Base-by-base conservation (phyloP, 1,140 invertebrate species). In the Cydia fagiglandana region DNA sequence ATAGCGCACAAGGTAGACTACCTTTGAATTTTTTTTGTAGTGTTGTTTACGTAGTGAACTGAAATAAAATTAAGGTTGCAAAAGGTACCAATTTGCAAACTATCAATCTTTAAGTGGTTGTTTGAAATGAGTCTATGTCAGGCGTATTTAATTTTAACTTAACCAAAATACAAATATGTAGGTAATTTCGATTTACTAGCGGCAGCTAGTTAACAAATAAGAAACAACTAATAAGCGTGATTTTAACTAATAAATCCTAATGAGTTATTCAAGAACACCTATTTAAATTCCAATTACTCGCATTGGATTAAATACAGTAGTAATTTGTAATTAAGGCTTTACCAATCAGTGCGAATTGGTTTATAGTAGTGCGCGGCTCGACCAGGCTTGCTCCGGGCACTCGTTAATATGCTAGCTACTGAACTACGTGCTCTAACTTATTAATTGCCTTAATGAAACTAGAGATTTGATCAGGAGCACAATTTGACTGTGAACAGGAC, bases 241-340 rank as follows among this genome's bases (percentile, higher is more conserved):
- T 10, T 41, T 70, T 17, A 70, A 17, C 38, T 70, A 70, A 24
- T 70, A 70, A 70, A 70, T 70, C 66, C 34, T 10, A 38, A 70
- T 70, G 38, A 70, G 34, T 34, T 70, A 70, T 41, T 70, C 34
- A 38, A 70, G 34, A 70, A 38, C 4, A 70, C 9, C 66, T 70
- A 41, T 70, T 70, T 70, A 70, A 70, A 70, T 70, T 70, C 66
- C 66, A 70, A 70, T 70, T 70, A 45, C 66, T 70, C 66, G 30
- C 0, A 38, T 70, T 70, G 66, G 34, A 70, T 70, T 70, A 70
- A 70, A 45, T 70, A 70, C 66, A 70, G 66, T 70, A 70, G 66
- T 70, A 70, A 70, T 70, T 70, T 41, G 66, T 70, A 70, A 70
- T 70, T 70, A 70, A 70, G 66, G 66, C 66, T 70, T 70, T 70